A percentile compares a stretch with the other conserved stretches of the same genome.
Conservation (phyloP, 2,113 vertebrate species). For the Ceratotherium simum region DNA sequence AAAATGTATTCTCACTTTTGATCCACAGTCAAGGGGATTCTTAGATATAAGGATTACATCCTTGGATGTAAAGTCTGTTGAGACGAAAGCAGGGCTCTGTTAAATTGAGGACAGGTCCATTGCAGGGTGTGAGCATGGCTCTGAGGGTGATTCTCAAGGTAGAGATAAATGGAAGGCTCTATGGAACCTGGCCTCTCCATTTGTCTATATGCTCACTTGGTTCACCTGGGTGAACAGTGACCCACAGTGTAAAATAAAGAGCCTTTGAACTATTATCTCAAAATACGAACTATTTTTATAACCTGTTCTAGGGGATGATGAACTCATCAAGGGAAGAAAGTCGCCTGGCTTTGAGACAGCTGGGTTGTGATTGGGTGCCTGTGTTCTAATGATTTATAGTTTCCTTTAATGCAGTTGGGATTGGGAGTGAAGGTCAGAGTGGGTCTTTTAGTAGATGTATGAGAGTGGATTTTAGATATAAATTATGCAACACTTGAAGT, state of each 20-base stretch:
- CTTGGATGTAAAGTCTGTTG: not conserved
- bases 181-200: not conserved
- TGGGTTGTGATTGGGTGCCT: slow-evolving; percentile 1
- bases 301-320: slow-evolving; percentile 58
- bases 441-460: slow-evolving; percentile 73
- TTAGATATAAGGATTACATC: not conserved
- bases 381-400: slow-evolving; percentile 66
- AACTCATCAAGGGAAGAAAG: slow-evolving; percentile 56
- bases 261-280: slow-evolving; percentile 55
- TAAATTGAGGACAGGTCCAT: not conserved
- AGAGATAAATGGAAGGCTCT: not conserved
- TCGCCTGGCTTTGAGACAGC: slow-evolving; percentile 12
- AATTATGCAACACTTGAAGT: slow-evolving; percentile 77
- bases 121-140: accelerated
- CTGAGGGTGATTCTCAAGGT: not conserved
- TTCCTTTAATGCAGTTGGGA: slow-evolving; percentile 68
- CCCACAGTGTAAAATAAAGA: not conserved
- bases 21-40: not conserved
- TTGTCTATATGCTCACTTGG: not conserved
- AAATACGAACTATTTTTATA: slow-evolving; percentile 53
- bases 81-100: not conserved
- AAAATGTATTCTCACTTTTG: not conserved
- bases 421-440: slow-evolving; percentile 75
- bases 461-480: slow-evolving; percentile 77
- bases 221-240: not conserved